Conservation (phyloP, 2,797 vertebrate genomes). For the Acrossocheilus fasciatus region DNA sequence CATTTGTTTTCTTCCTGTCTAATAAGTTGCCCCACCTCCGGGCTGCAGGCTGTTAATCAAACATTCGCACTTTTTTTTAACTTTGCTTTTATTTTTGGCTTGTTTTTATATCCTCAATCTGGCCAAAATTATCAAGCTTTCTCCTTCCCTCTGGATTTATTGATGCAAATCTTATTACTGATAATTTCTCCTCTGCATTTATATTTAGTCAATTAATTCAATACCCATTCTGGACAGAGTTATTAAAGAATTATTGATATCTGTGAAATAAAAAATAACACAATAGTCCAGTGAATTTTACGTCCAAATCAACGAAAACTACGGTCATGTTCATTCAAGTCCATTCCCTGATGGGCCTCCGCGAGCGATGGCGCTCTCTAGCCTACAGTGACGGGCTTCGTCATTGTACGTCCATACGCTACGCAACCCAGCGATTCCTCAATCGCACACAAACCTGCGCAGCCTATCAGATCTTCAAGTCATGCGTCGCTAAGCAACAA, state of each 20-base stretch:
- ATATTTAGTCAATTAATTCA: neutral
- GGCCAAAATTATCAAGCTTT: neutral
- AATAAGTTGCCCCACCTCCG: neutral
- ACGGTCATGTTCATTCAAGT: neutral
- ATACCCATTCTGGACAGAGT: neutral
- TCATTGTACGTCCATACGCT: constrained; percentile 60
- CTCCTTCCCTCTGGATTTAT: neutral
- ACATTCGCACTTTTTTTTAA: neutral
- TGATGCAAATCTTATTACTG: neutral
- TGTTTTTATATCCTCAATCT: neutral
- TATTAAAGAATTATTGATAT: neutral
- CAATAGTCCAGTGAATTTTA: too few relatives aligned
- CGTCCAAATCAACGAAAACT: neutral
- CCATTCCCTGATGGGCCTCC: neutral
- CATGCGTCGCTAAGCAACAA: constrained; percentile 9
- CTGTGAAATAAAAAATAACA: neutral
- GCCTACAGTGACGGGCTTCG: constrained; percentile 11
- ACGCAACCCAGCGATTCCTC: constrained; percentile 32
- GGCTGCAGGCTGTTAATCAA: neutral
- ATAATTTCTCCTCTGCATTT: neutral
- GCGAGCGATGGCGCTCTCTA: constrained; percentile 43
- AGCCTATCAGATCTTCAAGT: constrained; percentile 22
- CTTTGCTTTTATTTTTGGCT: neutral
- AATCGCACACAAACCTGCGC: constrained; percentile 6
- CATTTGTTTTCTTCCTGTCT: neutral